These are phyloP conservation scores for Battus philenor DNA, from an alignment of 1,140 invertebrate species.

Conservation along the genomic window DNA sequence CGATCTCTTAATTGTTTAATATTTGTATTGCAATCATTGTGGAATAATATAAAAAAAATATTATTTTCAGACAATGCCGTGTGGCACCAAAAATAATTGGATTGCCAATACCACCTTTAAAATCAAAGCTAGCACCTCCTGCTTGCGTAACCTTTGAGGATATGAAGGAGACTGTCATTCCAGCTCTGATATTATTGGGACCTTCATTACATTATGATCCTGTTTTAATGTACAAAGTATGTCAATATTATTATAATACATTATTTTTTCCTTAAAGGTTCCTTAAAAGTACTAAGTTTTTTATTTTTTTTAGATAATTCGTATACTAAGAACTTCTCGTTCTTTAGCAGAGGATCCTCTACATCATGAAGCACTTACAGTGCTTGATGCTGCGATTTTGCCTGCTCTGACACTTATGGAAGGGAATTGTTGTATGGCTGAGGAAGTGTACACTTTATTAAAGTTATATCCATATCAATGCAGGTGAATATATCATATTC, in stretches of 20 bases:
- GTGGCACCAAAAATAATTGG: constrained; percentile 83
- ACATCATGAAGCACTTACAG: constrained; percentile 88
- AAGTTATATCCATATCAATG: constrained; percentile 95
- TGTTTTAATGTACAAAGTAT: constrained; percentile 90
- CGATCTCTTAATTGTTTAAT: too few species aligned
- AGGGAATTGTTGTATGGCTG: constrained; percentile 95
- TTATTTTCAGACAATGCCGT: constrained; percentile 78
- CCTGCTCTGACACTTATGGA: constrained; percentile 94
- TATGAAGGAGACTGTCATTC: constrained; percentile 86
- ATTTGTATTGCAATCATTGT: neutral
- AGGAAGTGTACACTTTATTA: constrained; percentile 96
- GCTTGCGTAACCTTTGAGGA: constrained; percentile 80
- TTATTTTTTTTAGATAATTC: constrained; percentile 67
- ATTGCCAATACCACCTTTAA: constrained; percentile 76
- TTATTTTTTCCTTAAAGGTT: too few species aligned
- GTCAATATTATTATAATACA: constrained; percentile 3
- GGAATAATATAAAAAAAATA: too few species aligned
- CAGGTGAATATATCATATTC: too few species aligned
- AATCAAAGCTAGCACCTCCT: constrained; percentile 78
- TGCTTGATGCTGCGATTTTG: constrained; percentile 91
- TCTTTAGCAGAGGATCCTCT: constrained; percentile 69
- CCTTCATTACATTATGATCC: constrained; percentile 92
- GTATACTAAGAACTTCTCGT: constrained; percentile 59
- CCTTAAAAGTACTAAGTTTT: too few species aligned
- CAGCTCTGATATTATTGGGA: constrained; percentile 92